A percentile compares a stretch with the other conserved stretches of the same genome.
phyloP scores from a whole-genome alignment of 2,888 invertebrate genomes.

The Drosophila paracracens region DNA sequence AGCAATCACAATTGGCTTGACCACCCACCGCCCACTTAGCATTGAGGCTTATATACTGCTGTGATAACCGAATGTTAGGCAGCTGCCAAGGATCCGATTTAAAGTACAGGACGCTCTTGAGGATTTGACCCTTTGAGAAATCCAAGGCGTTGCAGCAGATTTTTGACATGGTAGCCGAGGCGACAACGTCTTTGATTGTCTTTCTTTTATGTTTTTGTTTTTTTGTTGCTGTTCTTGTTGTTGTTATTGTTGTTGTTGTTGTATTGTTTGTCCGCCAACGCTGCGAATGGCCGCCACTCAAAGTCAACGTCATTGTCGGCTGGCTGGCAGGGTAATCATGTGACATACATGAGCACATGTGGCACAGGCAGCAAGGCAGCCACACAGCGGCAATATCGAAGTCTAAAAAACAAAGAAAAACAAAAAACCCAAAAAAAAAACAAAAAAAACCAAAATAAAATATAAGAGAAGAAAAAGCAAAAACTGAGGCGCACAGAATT shows the following conservation, averaged over 20 bases:
- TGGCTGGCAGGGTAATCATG: conserved; percentile 49
- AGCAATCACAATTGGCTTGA: not conserved
- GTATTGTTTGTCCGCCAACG: conserved; percentile 36
- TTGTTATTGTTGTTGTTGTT: conserved; percentile 12
- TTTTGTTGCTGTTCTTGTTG: not conserved
- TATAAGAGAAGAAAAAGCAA: not conserved
- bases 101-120: conserved; percentile 18
- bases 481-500: conserved; percentile 16
- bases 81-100: conserved; percentile 28
- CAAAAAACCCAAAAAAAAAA: not conserved
- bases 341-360: conserved; percentile 48
- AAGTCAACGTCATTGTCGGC: conserved; percentile 55
- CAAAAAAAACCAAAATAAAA: conserved; percentile 5
- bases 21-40: conserved; percentile 11
- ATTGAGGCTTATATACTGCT: not conserved
- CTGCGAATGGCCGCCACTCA: conserved; percentile 52
- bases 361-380: conserved; percentile 17
- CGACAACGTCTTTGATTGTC: conserved; percentile 27
- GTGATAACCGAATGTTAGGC: conserved; percentile 13
- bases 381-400: conserved; percentile 4
- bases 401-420: not conserved
- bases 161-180: conserved; percentile 6
- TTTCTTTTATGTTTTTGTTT: conserved; percentile 1
- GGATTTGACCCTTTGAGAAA: conserved; percentile 6
- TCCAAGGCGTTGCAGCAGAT: not conserved